Evolutionary conservation across 2,888 invertebrate species (phyloP), one percentile per base, ranked within the genome.

Genomic region (Drosophila testacea): DNA sequence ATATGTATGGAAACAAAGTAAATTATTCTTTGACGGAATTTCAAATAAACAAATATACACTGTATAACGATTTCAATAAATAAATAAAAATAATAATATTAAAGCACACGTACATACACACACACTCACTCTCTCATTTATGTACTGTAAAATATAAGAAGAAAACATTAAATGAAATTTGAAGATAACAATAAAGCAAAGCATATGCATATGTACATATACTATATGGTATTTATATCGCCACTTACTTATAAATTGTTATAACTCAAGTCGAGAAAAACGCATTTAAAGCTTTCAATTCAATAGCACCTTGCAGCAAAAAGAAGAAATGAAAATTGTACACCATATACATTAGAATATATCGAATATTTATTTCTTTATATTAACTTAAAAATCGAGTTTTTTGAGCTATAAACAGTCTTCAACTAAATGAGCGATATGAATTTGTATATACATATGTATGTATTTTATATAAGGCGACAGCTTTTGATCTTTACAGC

Each of bases 51-150:
- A 51, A 6, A 52, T 50, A 57, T 64, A 54, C 52, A 61, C 78
- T 69, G 79, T 81, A 68, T 72, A 79, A 66, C 75, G 77, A 73
- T 70, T 80, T 64, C 64, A 72, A 74, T 59, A 67, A 77, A 61
- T 16, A 41, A 41, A 41, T 51, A 44, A 10, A 50, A 69, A 48
- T 55, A 63, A 47, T 54, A 68, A 68, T 56, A 68, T 56, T 63
- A 65, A 30, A 22, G 22, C 22, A 22, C 22, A 22, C 22, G 22
- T 22, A 22, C 13, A 72, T 30, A 69, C 46, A 41, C 32, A 61
- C 42, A 32, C 30, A 30, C 34, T 36, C 7, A 32, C 16, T 16
- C 16, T 16, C 16, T 16, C 44, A 50, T 44, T 16, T 61, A 65
- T 50, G 55, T 44, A 51, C 9, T 47, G 2, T 10, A 50, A 57